A percentile compares a stretch with the other conserved stretches of the same genome.
Conservation (phyloP, 37 sponge, comb jelly and placozoan genomes). For the Ianthella basta region DNA sequence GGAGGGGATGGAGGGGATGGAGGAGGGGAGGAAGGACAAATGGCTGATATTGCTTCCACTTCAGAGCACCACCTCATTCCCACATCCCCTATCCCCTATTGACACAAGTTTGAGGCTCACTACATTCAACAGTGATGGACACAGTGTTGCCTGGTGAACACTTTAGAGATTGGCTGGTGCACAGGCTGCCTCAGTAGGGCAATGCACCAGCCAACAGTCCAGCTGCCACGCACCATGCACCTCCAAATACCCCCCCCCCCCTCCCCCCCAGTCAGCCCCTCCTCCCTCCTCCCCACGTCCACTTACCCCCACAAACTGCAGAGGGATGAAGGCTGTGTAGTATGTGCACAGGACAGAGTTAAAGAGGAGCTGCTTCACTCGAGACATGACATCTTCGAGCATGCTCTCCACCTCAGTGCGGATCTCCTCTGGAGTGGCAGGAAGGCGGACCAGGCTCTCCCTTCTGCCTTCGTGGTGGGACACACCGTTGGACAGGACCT, state of each 20-base stretch:
- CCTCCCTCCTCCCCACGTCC: background rate
- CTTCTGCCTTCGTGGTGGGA: background rate
- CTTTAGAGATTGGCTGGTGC: background rate
- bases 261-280: background rate
- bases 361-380: constrained; percentile 83
- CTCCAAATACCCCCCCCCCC: too few relatives aligned
- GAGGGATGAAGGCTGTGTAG: constrained; percentile 78
- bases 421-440: constrained; percentile 62
- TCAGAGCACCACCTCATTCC: too few relatives aligned
- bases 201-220: too few relatives aligned
- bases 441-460: constrained; percentile 13
- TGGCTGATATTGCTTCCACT: too few relatives aligned
- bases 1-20: constrained; percentile 5
- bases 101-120: too few relatives aligned
- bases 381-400: constrained; percentile 55
- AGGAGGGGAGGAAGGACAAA: background rate
- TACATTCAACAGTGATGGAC: too few relatives aligned
- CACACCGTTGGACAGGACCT: background rate
- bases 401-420: constrained; percentile 66
- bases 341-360: constrained; percentile 84
- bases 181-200: background rate
- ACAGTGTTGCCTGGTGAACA: too few relatives aligned
- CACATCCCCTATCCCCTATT: too few relatives aligned
- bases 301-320: constrained; percentile 82
- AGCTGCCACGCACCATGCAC: too few relatives aligned